Evolutionary conservation across 2,888 invertebrate species (phyloP).

Genomic region (Chymomyza procnemis): DNA sequence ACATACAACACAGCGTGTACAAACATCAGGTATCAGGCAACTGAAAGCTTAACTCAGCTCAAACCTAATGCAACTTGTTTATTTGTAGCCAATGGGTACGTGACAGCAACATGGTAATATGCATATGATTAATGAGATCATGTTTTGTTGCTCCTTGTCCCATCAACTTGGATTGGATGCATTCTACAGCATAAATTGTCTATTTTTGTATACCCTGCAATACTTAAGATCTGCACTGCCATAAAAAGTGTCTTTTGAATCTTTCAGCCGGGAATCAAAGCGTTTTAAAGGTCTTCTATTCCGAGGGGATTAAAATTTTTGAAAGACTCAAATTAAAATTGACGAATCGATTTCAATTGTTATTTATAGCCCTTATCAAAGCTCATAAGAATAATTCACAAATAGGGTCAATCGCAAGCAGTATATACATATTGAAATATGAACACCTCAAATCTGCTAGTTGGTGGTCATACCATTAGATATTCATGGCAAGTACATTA

Average conservation of each 20-base stretch:
- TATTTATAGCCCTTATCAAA: too few species aligned
- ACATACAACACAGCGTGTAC: constrained; percentile 24
- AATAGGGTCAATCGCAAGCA: neutral
- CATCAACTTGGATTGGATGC: neutral
- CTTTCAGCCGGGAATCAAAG: too few species aligned
- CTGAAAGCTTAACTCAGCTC: constrained; percentile 2
- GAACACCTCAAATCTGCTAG: constrained; percentile 22
- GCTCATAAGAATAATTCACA: too few species aligned
- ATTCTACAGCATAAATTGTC: too few species aligned
- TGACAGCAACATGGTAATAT: constrained; percentile 53
- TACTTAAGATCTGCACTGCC: neutral
- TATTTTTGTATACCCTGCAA: neutral
- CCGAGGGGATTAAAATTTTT: too few species aligned
- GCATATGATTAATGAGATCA: constrained; percentile 69
- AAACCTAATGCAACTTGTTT: neutral
- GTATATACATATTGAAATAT: neutral
- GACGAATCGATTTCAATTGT: too few species aligned
- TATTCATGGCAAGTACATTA: constrained; percentile 27
- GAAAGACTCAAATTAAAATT: too few species aligned
- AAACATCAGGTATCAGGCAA: constrained; percentile 46
- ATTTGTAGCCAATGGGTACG: neutral
- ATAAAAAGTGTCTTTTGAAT: too few species aligned
- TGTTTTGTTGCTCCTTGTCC: constrained; percentile 36
- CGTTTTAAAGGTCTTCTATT: too few species aligned
- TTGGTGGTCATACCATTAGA: constrained; percentile 17